These are phyloP conservation scores for Hybognathus amarus DNA, from an alignment of 2,797 vertebrate genomes.

Conservation along the genomic window DNA sequence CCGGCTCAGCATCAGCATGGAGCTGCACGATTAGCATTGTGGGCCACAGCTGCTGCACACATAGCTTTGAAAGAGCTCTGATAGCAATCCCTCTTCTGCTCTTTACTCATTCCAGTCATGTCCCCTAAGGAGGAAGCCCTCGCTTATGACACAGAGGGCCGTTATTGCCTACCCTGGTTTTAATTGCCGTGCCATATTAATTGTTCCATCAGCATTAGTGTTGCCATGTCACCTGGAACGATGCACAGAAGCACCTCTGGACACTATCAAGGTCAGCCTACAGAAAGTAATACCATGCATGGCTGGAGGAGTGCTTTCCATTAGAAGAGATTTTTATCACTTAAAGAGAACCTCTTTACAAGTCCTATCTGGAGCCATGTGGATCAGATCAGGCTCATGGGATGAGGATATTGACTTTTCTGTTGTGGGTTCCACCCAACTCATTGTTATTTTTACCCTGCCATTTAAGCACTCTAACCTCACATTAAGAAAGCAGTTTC, in stretches of 20 bases:
- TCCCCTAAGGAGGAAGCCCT: constrained; percentile 54
- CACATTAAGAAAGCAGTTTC: constrained; percentile 57
- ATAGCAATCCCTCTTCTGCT: constrained; percentile 45
- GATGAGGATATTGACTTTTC: constrained; percentile 60
- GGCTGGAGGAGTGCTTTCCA: constrained; percentile 68
- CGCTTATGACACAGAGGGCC: constrained; percentile 47
- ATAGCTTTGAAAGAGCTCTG: constrained; percentile 48
- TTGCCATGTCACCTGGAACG: constrained; percentile 70
- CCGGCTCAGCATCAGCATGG: constrained; percentile 64
- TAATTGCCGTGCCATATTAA: constrained; percentile 68
- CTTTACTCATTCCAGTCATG: constrained; percentile 55
- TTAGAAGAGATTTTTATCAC: constrained; percentile 73
- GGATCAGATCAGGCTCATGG: constrained; percentile 57
- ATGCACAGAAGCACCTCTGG: constrained; percentile 65
- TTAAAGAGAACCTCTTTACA: constrained; percentile 69
- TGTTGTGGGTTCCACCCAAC: constrained; percentile 56
- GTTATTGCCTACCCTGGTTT: constrained; percentile 58
- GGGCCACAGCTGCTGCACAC: constrained; percentile 59
- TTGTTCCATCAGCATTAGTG: constrained; percentile 65
- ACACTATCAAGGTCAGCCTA: constrained; percentile 74
- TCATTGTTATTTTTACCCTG: constrained; percentile 55
- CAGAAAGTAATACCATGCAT: constrained; percentile 78
- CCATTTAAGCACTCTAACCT: constrained; percentile 59
- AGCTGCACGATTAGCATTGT: constrained; percentile 68
- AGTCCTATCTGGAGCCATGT: constrained; percentile 61